Conservation (phyloP, 2,888 invertebrate genomes). For the Electrophaes corylata region DNA sequence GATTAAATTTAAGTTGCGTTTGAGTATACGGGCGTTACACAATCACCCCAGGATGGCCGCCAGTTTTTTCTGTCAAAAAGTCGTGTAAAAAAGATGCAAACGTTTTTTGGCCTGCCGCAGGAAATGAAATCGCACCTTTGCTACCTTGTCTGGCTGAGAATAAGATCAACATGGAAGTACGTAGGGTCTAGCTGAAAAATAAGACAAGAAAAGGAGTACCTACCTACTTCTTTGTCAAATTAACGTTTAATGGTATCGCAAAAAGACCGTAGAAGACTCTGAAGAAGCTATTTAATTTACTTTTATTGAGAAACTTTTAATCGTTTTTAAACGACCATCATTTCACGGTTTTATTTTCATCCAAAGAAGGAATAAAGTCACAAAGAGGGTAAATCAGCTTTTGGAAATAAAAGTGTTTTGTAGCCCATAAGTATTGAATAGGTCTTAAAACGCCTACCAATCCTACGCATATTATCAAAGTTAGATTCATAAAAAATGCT, state of each 20-base stretch:
- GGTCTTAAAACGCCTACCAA: background rate
- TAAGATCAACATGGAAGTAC: background rate
- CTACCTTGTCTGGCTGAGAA: no score
- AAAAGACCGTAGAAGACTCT: slow-evolving; percentile 24
- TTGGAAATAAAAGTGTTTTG: slow-evolving; percentile 23
- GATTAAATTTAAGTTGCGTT: no score
- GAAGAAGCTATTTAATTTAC: slow-evolving; percentile 29
- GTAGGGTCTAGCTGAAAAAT: background rate
- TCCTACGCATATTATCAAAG: background rate
- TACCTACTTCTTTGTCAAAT: slow-evolving; percentile 16
- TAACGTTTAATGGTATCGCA: slow-evolving; percentile 21
- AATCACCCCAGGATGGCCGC: no score
- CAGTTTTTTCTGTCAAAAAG: no score
- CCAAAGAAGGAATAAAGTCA: slow-evolving; percentile 19
- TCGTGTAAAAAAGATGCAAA: no score
- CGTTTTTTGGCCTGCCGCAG: no score
- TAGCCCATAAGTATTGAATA: slow-evolving; percentile 15
- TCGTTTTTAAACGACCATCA: slow-evolving; percentile 38
- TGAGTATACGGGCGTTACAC: no score
- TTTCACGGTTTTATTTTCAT: slow-evolving; percentile 26
- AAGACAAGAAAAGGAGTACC: no score
- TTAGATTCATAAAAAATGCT: background rate
- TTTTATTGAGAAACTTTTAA: slow-evolving; percentile 40
- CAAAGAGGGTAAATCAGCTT: slow-evolving; percentile 21
- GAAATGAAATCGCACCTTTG: no score